Percentiles rank a stretch among this genome's conserved stretches.
Evolutionary conservation across 2,888 invertebrate species (phyloP).

Genomic region (Harpalus rubripes): DNA sequence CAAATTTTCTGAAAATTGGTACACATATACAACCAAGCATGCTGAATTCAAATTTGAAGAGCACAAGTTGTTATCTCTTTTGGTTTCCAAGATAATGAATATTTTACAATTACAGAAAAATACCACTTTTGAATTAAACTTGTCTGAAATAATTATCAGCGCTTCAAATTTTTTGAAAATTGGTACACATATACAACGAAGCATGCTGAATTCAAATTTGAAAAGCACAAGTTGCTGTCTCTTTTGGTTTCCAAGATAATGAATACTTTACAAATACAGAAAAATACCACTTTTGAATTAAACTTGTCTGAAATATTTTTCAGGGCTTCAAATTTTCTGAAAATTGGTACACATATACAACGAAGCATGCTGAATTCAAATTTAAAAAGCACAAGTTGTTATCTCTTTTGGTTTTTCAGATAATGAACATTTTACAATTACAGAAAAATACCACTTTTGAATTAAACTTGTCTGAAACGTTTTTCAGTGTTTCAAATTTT

Average conservation of each 20-base stretch:
- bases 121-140: no score
- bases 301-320: neutral
- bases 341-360: neutral
- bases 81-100: neutral
- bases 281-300: no score
- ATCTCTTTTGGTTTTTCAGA: neutral
- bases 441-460: neutral
- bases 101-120: no score
- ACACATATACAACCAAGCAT: neutral
- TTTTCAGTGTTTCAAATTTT: neutral
- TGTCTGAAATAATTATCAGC: no score
- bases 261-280: no score
- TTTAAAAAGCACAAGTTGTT: neutral
- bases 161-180: no score
- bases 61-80: neutral
- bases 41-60: neutral
- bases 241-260: no score
- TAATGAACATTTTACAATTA: neutral
- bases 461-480: neutral
- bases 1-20: neutral
- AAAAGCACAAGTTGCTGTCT: no score
- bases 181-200: no score
- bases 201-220: no score
- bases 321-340: neutral
- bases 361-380: neutral